Evolutionary conservation across 2,888 invertebrate species (phyloP), one percentile per base, ranked within the genome.

Genomic region (Heliconius erato): DNA sequence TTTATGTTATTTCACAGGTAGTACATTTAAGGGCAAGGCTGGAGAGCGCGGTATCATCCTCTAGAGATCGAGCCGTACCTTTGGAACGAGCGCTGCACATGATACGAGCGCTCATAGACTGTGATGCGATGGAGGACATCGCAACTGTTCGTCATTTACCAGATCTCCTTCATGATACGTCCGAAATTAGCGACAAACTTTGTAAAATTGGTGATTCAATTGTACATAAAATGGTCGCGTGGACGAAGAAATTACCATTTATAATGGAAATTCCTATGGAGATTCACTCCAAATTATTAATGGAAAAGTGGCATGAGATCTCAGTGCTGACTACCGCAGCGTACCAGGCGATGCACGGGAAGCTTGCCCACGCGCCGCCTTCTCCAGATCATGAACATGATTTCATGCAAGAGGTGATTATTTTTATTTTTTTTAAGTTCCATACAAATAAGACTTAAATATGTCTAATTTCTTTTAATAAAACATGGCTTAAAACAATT

Each of bases 201-300:
- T 99, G 99, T 96, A 98, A 98, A 95, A 98, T 99, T 91, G 99
- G 99, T 79, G 99, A 99, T 96, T 99, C 99, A 87, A 99, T 99
- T 90, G 99, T 99, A 83, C 99, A 98, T 96, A 99, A 99, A 96
- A 97, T 99, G 96, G 99, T 99, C 87, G 99, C 99, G 94, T 99
- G 99, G 99, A 99, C 99, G 90, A 99, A 99, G 95, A 97, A 99
- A 95, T 96, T 99, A 94, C 99, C 99, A 83, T 99, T 99, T 96
- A 99, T 99, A 94, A 97, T 98, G 94, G 99, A 99, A 95, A 97
- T 99, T 88, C 99, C 99, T 79, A 98, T 99, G 90, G 98, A 99
- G 95, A 98, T 98, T 88, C 99, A 99, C 94, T 99, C 99, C 86
- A 98, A 98, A 96, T 96, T 99, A 88, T 96, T 99, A 90, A 99